Evolutionary conservation across 2,888 invertebrate genomes (phyloP).

Genomic region (Taphrorychus bicolor): DNA sequence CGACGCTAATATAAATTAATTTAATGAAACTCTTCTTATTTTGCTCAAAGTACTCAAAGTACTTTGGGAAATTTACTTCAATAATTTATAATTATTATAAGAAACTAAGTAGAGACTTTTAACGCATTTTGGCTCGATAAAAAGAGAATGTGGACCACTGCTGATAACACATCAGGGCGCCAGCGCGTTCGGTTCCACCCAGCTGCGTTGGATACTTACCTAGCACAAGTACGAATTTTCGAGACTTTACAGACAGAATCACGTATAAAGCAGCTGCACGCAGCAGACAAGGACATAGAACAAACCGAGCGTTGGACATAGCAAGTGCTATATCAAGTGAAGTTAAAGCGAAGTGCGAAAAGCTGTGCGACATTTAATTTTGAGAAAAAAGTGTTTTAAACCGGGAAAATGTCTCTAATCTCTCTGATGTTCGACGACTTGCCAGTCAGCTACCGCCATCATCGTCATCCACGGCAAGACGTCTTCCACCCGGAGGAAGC

Average conservation of each 20-base stretch:
- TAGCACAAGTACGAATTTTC: slow-evolving; percentile 4
- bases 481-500: neutral
- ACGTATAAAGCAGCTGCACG: neutral
- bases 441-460: neutral
- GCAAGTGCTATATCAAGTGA: neutral
- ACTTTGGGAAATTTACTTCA: no score
- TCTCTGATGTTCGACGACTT: slow-evolving; percentile 4
- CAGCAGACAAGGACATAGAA: neutral
- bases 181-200: neutral
- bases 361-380: no score
- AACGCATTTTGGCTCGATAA: no score
- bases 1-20: no score
- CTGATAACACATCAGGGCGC: neutral
- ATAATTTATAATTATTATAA: no score
- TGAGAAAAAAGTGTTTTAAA: neutral
- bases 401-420: slow-evolving; percentile 7
- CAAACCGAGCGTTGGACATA: neutral
- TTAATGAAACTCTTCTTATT: no score
- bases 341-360: no score
- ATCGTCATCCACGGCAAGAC: neutral
- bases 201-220: slow-evolving; percentile 4
- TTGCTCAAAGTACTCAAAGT: no score
- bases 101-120: no score
- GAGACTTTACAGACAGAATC: neutral
- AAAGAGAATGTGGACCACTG: neutral